Conservation (phyloP, 2,888 invertebrate genomes). For the Neoaliturus tenellus region DNA sequence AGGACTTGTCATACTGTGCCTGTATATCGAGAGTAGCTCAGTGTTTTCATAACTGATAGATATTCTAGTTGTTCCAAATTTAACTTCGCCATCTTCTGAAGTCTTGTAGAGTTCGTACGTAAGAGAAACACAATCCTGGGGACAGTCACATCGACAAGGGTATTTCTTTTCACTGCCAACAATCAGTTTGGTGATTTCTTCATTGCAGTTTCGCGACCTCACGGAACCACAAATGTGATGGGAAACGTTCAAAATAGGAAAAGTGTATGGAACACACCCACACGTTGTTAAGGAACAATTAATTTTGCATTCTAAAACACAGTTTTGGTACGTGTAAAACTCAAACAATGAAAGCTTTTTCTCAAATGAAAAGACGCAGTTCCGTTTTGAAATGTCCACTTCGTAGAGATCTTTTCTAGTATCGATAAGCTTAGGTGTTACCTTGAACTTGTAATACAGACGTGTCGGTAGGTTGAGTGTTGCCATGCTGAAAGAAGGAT, state of each 20-base stretch:
- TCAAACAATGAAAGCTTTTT: neutral
- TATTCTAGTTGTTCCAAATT: neutral
- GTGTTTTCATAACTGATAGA: neutral
- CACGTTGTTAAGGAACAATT: neutral
- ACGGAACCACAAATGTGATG: neutral
- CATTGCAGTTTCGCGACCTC: neutral
- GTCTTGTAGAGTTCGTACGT: neutral
- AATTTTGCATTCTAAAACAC: neutral
- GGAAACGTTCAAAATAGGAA: neutral
- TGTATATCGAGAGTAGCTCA: neutral
- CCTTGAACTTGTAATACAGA: too few relatives aligned
- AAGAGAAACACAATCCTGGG: neutral
- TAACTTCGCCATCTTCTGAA: neutral
- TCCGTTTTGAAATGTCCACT: neutral
- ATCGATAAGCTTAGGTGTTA: too few relatives aligned
- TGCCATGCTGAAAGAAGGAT: too few relatives aligned
- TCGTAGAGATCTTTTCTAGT: neutral
- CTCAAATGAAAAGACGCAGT: neutral
- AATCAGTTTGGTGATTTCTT: neutral
- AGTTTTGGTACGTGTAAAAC: neutral
- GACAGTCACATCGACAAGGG: neutral
- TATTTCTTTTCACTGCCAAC: too few relatives aligned
- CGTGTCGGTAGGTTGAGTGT: too few relatives aligned
- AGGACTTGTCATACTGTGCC: neutral
- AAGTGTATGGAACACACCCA: neutral